A percentile compares a stretch with the other conserved stretches of the same genome.
phyloP scores from a whole-genome alignment of 2,888 invertebrate genomes.

The Tetramorium bicarinatum region DNA sequence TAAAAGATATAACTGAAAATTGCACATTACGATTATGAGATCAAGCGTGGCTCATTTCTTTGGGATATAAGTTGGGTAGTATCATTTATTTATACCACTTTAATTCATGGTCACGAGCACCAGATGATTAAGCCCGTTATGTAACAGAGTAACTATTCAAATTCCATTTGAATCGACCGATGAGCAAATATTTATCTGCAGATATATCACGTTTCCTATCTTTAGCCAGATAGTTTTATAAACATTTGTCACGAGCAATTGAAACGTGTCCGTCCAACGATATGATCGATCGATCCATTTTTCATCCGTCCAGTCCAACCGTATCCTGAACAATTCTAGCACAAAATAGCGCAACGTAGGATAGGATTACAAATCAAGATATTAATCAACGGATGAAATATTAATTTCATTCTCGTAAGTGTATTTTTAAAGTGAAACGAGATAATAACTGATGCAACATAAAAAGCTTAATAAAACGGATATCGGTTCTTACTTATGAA shows the following conservation, averaged over 20 bases:
- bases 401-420: constrained; percentile 18
- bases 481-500: background rate
- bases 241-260: constrained; percentile 73
- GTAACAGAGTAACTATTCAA: constrained; percentile 17
- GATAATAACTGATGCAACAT: background rate
- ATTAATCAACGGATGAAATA: constrained; percentile 25
- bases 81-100: constrained; percentile 23
- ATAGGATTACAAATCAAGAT: constrained; percentile 44
- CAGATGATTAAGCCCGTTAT: background rate
- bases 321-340: constrained; percentile 38
- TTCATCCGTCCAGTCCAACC: constrained; percentile 53
- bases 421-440: constrained; percentile 16
- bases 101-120: background rate
- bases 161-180: constrained; percentile 5
- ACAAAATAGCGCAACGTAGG: constrained; percentile 25
- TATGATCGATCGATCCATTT: constrained; percentile 68
- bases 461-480: background rate
- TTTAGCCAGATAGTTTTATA: constrained; percentile 65
- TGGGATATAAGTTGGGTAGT: background rate
- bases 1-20: background rate
- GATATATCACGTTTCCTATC: constrained; percentile 60
- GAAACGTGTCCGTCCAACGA: constrained; percentile 58
- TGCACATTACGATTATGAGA: background rate
- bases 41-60: background rate
- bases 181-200: constrained; percentile 65